Base-by-base conservation (phyloP, 2,113 vertebrate genomes). In the Campylorhamphus procurvoides region DNA sequence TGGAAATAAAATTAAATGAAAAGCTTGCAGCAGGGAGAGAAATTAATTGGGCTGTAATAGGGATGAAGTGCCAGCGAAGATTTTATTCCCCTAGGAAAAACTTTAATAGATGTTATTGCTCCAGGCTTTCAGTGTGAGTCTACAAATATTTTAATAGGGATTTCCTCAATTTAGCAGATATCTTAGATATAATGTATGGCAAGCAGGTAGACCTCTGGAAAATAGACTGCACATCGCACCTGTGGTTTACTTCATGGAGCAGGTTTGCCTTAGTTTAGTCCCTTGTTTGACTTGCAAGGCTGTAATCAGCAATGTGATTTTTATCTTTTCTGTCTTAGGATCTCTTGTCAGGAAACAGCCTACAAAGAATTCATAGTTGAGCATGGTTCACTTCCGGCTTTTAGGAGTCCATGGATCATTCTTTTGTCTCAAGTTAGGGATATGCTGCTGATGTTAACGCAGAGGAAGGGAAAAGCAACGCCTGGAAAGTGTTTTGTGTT, bases 121-220 rank as follows among this genome's bases (percentile, higher is more conserved):
- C 9, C 33, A 39, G 64, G 25, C 27, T 81, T 86, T 86, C 69
- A 33, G 0, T 44, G 8, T 16, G 71, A 78, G 47, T 13, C 23
- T 75, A 33, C 16, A 35, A 55, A 44, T 10, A 25, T 35, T 81
- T 81, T 28, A 84, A 7, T 20, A 23, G 49, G 8, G 20, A 6
- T 7, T 63, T 82, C 20, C 50, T 79, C 71, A 40, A 1, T 78
- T 37, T 46, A 75, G 33, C 24, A 62, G 60, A 17, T 44, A n/a
- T 0, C 27, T 56, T 55, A 58, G 35, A 18, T 76, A 10, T 1
- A n/a, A 33, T 7, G 28, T 47, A 3, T 33, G 25, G 49, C 4
- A 7, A 50, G 49, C 19, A 28, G 6, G 22, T 40, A 58, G 40
- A 52, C 12, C 17, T 78, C 60, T 79, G 67, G 71, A 40, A 82